These are phyloP conservation scores for Bombus waltoni DNA, from an alignment of 1,140 invertebrate species.

Conservation along the genomic window DNA sequence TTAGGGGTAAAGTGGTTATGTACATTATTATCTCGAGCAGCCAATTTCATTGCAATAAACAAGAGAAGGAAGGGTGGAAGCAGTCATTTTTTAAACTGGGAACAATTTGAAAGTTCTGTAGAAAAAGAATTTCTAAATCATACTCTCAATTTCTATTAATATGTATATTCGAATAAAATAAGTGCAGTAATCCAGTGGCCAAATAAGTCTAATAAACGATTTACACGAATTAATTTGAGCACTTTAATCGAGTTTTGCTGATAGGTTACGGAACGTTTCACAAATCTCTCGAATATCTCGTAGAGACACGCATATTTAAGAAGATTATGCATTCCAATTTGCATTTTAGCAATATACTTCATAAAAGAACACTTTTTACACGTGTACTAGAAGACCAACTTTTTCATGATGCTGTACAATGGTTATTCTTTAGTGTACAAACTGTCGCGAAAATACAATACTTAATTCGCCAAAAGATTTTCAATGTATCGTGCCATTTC, in stretches of 20 bases:
- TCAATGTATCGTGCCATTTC: conserved; percentile 57
- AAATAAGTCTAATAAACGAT: conserved; percentile 58
- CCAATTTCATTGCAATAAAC: conserved; percentile 37
- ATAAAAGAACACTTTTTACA: conserved; percentile 52
- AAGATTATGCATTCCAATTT: conserved; percentile 70
- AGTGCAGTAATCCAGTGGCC: conserved; percentile 67
- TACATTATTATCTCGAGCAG: neutral
- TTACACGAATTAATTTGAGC: conserved; percentile 55
- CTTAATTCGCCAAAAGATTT: conserved; percentile 45
- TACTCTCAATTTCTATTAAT: conserved; percentile 36
- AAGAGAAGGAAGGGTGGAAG: neutral
- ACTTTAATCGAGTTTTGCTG: conserved; percentile 55
- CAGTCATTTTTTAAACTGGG: conserved; percentile 56
- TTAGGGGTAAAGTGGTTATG: neutral
- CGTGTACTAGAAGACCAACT: conserved; percentile 37
- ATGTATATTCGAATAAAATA: conserved; percentile 51
- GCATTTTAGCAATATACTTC: conserved; percentile 67
- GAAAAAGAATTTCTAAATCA: conserved; percentile 32
- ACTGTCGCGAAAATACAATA: conserved; percentile 39
- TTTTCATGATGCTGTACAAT: neutral
- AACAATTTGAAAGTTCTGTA: conserved; percentile 63
- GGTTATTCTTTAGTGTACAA: conserved; percentile 13
- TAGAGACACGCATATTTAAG: conserved; percentile 56
- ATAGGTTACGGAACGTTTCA: conserved; percentile 46
- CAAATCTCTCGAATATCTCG: conserved; percentile 61